These are phyloP conservation scores for Drosophila setifemur DNA, from an alignment of 1,140 invertebrate genomes.

Conservation along the genomic window DNA sequence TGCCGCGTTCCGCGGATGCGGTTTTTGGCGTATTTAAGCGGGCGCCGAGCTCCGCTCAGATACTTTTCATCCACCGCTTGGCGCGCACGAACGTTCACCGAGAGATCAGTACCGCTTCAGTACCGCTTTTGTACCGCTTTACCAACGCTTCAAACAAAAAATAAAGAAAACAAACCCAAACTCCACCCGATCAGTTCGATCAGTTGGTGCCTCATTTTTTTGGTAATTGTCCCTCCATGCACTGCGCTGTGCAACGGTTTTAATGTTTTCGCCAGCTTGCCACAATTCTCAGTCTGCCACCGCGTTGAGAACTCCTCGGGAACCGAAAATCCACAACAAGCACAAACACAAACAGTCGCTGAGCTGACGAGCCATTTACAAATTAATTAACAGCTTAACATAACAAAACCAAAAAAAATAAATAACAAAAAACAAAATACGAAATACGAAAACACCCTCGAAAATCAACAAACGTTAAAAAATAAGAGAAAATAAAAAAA, in stretches of 20 bases:
- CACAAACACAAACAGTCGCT: conserved; percentile 54
- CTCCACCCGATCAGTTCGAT: neutral
- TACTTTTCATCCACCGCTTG: conserved; percentile 67
- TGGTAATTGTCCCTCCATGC: conserved; percentile 2
- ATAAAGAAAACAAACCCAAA: neutral
- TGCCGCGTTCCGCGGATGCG: conserved; percentile 38
- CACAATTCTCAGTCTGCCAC: conserved; percentile 10
- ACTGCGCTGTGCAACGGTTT: conserved; percentile 26
- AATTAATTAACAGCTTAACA: neutral
- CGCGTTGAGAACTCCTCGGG: conserved; percentile 21
- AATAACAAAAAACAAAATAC: neutral
- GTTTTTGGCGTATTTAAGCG: conserved; percentile 67
- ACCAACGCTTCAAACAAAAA: neutral
- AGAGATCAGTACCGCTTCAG: neutral
- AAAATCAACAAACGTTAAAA: no score
- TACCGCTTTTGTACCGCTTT: conserved; percentile 4
- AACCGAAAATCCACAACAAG: conserved; percentile 42
- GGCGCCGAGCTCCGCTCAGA: conserved; percentile 59
- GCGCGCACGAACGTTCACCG: conserved; percentile 46
- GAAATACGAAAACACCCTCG: conserved; percentile 1
- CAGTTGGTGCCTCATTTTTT: neutral
- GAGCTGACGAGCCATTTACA: conserved; percentile 47
- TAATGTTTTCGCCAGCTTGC: conserved; percentile 53
- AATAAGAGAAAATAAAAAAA: conserved; percentile 13
- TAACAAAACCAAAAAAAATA: neutral